Conservation (phyloP, 2,113 vertebrate genomes). For the Rhinolophus sinicus region DNA sequence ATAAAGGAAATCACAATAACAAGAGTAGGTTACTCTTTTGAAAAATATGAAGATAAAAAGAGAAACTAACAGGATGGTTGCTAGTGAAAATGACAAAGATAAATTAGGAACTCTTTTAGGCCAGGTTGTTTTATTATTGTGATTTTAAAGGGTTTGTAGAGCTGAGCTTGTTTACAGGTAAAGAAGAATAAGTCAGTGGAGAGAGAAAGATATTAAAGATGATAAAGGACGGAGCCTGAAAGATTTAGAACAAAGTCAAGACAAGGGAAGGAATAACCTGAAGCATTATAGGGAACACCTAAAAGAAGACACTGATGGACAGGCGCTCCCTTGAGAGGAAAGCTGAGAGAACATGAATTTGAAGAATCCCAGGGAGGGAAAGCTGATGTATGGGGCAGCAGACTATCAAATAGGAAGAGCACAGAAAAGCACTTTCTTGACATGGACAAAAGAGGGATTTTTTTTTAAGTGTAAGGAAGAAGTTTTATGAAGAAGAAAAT, state of each 20-base stretch:
- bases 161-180: not conserved
- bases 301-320: not conserved
- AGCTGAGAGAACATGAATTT: not conserved
- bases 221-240: not conserved
- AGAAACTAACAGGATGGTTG: not conserved
- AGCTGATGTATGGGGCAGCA: not conserved
- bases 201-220: not conserved
- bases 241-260: conserved; percentile 1
- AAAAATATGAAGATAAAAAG: not conserved
- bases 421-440: not conserved
- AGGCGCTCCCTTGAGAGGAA: not conserved
- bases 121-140: not conserved
- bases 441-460: not conserved
- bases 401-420: not conserved
- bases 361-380: not conserved
- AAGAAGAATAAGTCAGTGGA: not conserved
- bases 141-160: not conserved
- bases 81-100: conserved; percentile 1
- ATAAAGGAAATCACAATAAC: conserved; percentile 38
- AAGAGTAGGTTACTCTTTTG: not conserved
- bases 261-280: not conserved
- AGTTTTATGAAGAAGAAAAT: conserved; percentile 21
- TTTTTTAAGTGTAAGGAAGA: conserved; percentile 24
- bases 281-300: not conserved
- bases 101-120: not conserved